Evolutionary conservation across 2,113 vertebrate species (phyloP), one percentile per base, ranked within the genome.

Genomic region (Melanostigma gelatinosum): DNA sequence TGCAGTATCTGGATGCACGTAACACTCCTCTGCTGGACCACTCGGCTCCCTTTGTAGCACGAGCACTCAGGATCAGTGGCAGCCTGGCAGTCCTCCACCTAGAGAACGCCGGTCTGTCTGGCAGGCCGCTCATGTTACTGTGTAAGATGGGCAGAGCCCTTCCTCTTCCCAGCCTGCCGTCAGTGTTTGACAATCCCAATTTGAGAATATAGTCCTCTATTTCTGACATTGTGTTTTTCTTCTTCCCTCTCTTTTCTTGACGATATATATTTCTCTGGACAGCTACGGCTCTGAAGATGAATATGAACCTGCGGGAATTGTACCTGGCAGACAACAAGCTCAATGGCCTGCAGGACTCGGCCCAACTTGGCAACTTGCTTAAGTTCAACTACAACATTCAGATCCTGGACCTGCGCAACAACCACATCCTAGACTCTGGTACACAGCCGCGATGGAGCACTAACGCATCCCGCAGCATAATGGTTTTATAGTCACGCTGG

Each of bases 221-320:
- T 44, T 4, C 20, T 68, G 20, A 54, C 10, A 10, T 67, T 62
- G 44, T 42, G 15, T 46, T 40, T 73, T 60, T 38, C 6, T 48
- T 38, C 8, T 64, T 44, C 42, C 16, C 11, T 42, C 22, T 4
- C 9, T 18, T 42, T 32, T 4, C 40, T 76, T 48, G 52, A 11
- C 77, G 8, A 29, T 32, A 32, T 32, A 42, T 18, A 0, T 66
- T 64, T 71, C 16, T 73, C 24, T 82, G n/a, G 10, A 44, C 89
- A 99, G 97, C 97, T 75, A 97, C 97, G 0, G 98, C 98, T 3
- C 93, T 99, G 87, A 99, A 99, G 95, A 98, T 99, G 98, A 99
- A 99, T 73, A 93, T 98, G 96, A 97, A 96, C 75, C 92, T 99
- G 24, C 91, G 96, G 75, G 98, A 99, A 92, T 91, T 99, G 1